phyloP scores from a whole-genome alignment of 2,797 vertebrate species.

The Macrochelys suwanniensis region DNA sequence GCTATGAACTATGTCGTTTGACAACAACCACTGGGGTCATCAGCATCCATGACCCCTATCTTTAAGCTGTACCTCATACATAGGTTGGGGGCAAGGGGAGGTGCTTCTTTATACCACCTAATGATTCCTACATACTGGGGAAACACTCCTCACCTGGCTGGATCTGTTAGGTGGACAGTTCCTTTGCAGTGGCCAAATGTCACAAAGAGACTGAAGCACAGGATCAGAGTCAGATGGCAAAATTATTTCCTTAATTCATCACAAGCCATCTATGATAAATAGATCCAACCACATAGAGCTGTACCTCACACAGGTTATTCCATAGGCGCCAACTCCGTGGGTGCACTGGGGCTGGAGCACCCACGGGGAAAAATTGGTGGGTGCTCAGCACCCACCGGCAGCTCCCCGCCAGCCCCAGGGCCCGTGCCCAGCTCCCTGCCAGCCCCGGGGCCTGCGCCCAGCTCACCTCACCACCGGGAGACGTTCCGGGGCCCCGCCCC shows the following conservation, averaged over 20 bases:
- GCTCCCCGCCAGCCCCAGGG: no score
- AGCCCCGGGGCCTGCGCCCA: no score
- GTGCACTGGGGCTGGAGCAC: no score
- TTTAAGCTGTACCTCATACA: background rate
- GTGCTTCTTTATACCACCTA: background rate
- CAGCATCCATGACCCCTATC: background rate
- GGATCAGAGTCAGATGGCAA: background rate
- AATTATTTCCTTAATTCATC: background rate
- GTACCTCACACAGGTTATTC: background rate
- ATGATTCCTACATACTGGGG: background rate
- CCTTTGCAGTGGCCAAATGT: background rate
- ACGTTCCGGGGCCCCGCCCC: no score
- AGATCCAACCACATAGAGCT: background rate
- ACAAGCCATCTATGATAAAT: background rate
- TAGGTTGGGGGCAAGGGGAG: rapidly evolving
- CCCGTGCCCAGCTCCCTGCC: no score
- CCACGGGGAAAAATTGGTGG: no score
- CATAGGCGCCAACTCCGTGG: no score
- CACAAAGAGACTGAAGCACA: background rate
- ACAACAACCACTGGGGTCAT: rapidly evolving
- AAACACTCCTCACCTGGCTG: background rate
- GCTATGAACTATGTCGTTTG: background rate
- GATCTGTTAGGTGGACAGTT: background rate
- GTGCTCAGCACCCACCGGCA: no score
- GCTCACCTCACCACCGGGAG: no score